A percentile compares a stretch with the other conserved stretches of the same genome.
phyloP scores from a whole-genome alignment of 2,797 vertebrate species.

The Molothrus ater region DNA sequence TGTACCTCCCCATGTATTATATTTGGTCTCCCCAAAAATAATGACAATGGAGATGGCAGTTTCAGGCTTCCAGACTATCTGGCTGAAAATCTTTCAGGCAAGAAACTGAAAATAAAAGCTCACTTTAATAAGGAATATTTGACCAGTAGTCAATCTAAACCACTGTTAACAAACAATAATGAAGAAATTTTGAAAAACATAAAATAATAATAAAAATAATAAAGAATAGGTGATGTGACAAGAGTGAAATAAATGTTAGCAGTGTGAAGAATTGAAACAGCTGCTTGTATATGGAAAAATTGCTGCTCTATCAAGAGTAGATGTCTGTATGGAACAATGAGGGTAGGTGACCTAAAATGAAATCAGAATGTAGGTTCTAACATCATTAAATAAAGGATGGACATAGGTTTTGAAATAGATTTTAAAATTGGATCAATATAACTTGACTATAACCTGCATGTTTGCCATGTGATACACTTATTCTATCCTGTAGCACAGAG shows the following conservation, averaged over 20 bases:
- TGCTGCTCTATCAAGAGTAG: not conserved
- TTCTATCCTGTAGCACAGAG: not conserved
- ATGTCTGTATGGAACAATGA: not conserved
- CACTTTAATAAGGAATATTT: not conserved
- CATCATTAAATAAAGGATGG: not conserved
- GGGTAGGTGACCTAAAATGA: not conserved
- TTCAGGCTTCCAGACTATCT: not conserved
- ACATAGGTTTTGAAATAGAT: not conserved
- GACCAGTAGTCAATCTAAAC: not conserved
- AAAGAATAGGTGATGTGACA: not conserved
- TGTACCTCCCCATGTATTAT: not conserved
- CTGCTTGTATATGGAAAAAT: not conserved
- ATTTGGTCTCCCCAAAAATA: not conserved
- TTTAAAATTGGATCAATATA: not conserved
- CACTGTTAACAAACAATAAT: not conserved
- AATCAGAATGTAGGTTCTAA: not conserved
- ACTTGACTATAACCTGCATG: not conserved
- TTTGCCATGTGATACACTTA: not conserved
- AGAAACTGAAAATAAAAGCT: not conserved
- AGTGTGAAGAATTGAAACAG: not conserved
- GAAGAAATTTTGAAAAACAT: not conserved
- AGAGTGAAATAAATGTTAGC: not conserved
- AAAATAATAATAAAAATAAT: not conserved
- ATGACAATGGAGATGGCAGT: not conserved
- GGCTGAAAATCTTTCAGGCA: not conserved